Conservation (phyloP, 2,888 invertebrate genomes). For the Drosophila infuscata region DNA sequence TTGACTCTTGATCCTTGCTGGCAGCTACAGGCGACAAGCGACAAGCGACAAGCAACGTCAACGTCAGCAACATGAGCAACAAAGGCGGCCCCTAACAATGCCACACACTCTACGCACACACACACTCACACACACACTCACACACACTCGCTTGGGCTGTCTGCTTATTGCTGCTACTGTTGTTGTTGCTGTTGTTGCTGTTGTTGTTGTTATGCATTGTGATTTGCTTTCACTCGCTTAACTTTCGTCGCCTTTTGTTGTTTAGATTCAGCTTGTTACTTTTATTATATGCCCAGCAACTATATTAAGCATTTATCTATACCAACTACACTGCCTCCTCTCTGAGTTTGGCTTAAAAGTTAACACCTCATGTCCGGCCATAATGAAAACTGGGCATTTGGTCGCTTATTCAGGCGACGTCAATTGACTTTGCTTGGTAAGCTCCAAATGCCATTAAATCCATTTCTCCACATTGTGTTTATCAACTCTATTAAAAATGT, state of each 20-base stretch:
- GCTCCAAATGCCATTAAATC: conserved; percentile 10
- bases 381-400: conserved; percentile 46
- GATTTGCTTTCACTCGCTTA: conserved; percentile 58
- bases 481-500: conserved; percentile 29
- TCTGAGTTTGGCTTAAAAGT: conserved; percentile 49
- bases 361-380: conserved; percentile 55
- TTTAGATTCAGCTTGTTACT: conserved; percentile 57
- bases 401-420: background rate
- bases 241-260: conserved; percentile 55
- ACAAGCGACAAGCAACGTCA: conserved; percentile 76
- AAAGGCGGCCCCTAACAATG: conserved; percentile 65
- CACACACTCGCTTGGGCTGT: background rate
- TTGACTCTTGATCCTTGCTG: conserved; percentile 76
- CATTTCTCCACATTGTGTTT: conserved; percentile 28
- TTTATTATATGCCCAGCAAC: conserved; percentile 38
- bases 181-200: conserved; percentile 4
- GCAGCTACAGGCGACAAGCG: conserved; percentile 70
- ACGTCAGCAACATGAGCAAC: conserved; percentile 73
- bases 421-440: conserved; percentile 19
- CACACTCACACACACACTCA: background rate
- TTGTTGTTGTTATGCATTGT: conserved; percentile 24
- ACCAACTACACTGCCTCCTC: conserved; percentile 16
- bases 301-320: conserved; percentile 40
- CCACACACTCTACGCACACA: conserved; percentile 15
- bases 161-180: background rate